Base-by-base conservation (phyloP, 2,888 invertebrate species). In the Drosophila flavopinicola region DNA sequence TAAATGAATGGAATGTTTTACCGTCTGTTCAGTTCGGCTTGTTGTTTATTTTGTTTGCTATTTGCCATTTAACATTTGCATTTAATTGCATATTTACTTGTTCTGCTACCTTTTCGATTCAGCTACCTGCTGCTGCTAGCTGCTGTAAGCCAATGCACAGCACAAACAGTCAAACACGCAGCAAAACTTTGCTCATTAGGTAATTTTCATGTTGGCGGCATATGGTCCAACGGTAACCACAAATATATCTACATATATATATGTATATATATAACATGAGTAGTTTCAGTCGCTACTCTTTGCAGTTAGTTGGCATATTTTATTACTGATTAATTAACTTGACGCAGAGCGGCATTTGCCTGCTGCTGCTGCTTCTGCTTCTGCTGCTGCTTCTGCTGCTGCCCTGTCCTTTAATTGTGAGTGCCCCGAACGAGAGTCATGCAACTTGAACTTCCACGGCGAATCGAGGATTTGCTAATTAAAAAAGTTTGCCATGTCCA, bases 251-350 rank as follows among this genome's bases (percentile, higher is more conserved):
- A 24, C 3, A 24, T 4, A 15, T 13, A 27, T 6, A 42, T 6
- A 27, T 6, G n/a, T 7, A n/a, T 10, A 17, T 3, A 30, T 24
- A 35, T 13, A 51, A 11, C 25, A 54, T 41, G 39, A 41, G 51
- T 64, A 69, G 64, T 60, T 60, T 17, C 33, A 29, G 32, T 11
- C 5, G 41, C 20, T 51, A 27, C 66, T 64, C 32, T 39, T 69
- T 64, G 58, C 75, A 75, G 66, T 72, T 64, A 48, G 71, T 72
- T 84, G 45, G 80, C 61, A 68, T 77, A 74, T 75, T 82, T 80
- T 78, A 82, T 80, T 74, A 75, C 75, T 84, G 78, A 82, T 83
- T 76, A 80, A 80, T 83, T 82, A 76, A 78, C 71, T 78, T 38
- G 59, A 20, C 20, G 20, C 20, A 20, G 2, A 20, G 47, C 48